Base-by-base conservation (phyloP, 2,888 invertebrate genomes). In the Argyra leucocephala region DNA sequence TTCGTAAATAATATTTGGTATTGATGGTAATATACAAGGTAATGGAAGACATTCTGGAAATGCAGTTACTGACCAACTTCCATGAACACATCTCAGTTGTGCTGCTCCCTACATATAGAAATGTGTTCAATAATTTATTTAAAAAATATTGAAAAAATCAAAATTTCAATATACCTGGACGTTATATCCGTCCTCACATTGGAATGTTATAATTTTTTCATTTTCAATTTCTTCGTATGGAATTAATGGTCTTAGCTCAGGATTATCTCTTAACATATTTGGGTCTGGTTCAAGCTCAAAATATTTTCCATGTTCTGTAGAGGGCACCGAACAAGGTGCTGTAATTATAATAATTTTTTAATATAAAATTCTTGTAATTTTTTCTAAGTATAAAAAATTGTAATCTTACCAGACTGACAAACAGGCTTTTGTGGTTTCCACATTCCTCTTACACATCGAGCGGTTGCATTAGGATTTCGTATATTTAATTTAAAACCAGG, bases 361-460 rank as follows among this genome's bases (percentile, higher is more conserved):
- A 6, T 10, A 31, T 31, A 10, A 31, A 12, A 31, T 10, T 31
- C 22, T 58, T 18, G n/a, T 59, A 57, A n/a, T 4, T 2, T 31
- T 4, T 4, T 23, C 18, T 61, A 37, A 65, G 24, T 24, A 21
- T 61, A 61, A n/a, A 48, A 62, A n/a, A 59, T 6, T 62, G 31
- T 22, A 62, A 31, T 82, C 85, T 10, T 24, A 91, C 91, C 82
- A 74, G 92, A 88, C 73, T 87, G 82, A 76, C 94, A 95, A 71
- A 85, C 84, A 0, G 94, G 93, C 71, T 86, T 88, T 68, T 85
- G 85, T 0, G 92, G 92, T 72, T 88, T 89, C 94, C 94, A 94
- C 69, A 88, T 84, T 0, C 94, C 93, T 68, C 90, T 83, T 3
- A 88, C 86, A 76, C 95, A 95, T 73, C 88, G 87, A 0, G 89